phyloP scores from a whole-genome alignment of 2,113 vertebrate species.

The Potamarius usumacintae region DNA sequence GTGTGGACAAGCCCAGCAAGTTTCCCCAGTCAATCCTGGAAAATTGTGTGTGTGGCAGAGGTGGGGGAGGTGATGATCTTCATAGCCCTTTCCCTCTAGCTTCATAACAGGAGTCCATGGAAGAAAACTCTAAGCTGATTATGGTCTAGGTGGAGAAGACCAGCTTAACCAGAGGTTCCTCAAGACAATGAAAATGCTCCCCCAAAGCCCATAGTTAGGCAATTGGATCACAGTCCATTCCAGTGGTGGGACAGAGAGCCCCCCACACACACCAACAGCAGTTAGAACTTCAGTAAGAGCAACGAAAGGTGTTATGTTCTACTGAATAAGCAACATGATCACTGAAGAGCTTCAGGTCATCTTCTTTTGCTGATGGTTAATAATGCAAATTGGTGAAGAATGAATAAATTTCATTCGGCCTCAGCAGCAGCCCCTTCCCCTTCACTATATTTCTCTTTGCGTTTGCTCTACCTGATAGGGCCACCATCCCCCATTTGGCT shows the following conservation, averaged over 20 bases:
- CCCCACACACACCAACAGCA: neutral
- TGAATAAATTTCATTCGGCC: conserved; percentile 37
- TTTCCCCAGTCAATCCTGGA: conserved; percentile 30
- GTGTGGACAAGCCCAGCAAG: conserved; percentile 9
- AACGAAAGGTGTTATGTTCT: neutral
- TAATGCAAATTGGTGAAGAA: conserved; percentile 19
- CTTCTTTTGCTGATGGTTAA: neutral
- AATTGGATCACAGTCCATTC: conserved; percentile 36
- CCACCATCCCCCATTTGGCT: conserved; percentile 40
- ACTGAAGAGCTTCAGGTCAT: neutral
- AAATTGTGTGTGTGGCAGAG: conserved; percentile 33
- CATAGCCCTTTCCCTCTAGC: conserved; percentile 16
- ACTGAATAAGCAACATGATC: neutral
- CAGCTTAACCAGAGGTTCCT: conserved; percentile 37
- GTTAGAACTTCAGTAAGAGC: neutral
- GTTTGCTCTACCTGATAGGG: conserved; percentile 48
- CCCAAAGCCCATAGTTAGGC: conserved; percentile 17
- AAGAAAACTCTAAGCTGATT: conserved; percentile 49
- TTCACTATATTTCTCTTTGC: conserved; percentile 19
- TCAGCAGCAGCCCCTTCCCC: conserved; percentile 35
- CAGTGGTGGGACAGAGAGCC: neutral
- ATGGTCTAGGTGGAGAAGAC: conserved; percentile 31
- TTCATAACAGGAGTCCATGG: conserved; percentile 31
- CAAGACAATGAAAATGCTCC: conserved; percentile 52
- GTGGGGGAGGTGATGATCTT: conserved; percentile 35